Conservation (phyloP, 2,888 invertebrate genomes). For the Galerucella nymphaeae region DNA sequence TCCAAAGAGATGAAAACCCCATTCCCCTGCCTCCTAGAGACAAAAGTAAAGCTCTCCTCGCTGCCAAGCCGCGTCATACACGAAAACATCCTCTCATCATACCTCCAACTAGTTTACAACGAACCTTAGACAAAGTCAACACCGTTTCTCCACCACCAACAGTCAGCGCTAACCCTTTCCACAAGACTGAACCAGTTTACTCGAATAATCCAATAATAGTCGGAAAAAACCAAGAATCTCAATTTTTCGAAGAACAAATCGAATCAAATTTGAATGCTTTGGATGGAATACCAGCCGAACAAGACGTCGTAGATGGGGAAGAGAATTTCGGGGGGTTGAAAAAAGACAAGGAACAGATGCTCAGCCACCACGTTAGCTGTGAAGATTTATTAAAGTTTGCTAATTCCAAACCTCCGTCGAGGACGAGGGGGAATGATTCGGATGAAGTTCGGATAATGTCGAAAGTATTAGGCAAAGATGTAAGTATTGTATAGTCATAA, state of each 20-base stretch:
- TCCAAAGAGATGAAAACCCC: slow-evolving; percentile 68
- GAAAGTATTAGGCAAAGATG: slow-evolving; percentile 84
- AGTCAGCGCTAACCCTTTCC: slow-evolving; percentile 50
- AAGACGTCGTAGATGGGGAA: slow-evolving; percentile 54
- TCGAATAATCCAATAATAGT: slow-evolving; percentile 55
- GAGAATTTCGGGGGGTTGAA: slow-evolving; percentile 40
- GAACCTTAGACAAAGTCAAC: slow-evolving; percentile 72
- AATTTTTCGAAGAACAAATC: slow-evolving; percentile 72
- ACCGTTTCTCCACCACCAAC: slow-evolving; percentile 62
- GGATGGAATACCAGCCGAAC: slow-evolving; percentile 67
- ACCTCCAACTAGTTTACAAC: slow-evolving; percentile 72
- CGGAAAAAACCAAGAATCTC: slow-evolving; percentile 62
- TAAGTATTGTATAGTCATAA: slow-evolving; percentile 60
- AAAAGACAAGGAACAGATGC: slow-evolving; percentile 49
- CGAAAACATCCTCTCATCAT: slow-evolving; percentile 85
- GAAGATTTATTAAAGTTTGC: slow-evolving; percentile 92
- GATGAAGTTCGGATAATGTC: slow-evolving; percentile 94
- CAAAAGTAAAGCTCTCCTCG: slow-evolving; percentile 72
- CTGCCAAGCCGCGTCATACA: slow-evolving; percentile 77
- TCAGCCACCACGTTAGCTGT: slow-evolving; percentile 86
- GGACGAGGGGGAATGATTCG: slow-evolving; percentile 85
- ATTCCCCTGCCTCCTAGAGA: slow-evolving; percentile 85
- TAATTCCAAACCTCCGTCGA: slow-evolving; percentile 83
- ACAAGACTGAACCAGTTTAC: slow-evolving; percentile 55
- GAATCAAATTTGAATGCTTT: slow-evolving; percentile 72